Conservation (phyloP, 2,797 vertebrate species). For the Chelidonichthys spinosus region DNA sequence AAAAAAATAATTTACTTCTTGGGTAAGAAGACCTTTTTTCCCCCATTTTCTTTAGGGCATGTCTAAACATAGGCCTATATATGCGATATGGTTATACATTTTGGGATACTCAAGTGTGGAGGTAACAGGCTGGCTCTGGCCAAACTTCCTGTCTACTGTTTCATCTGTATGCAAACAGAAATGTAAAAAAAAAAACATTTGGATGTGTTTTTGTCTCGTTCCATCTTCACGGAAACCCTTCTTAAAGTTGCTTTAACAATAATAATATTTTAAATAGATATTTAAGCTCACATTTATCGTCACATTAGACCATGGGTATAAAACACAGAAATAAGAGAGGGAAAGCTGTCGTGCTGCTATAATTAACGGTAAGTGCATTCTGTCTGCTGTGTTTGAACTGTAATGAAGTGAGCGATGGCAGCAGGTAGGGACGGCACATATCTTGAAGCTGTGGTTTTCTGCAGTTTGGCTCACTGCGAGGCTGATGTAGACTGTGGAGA, state of each 20-base stretch:
- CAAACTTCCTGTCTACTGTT: background rate
- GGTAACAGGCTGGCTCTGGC: background rate
- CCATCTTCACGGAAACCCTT: background rate
- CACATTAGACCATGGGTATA: conserved; percentile 2
- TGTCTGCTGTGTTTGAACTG: conserved; percentile 12
- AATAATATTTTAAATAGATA: background rate
- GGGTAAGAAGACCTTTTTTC: too few relatives aligned
- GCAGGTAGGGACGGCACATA: conserved; percentile 42
- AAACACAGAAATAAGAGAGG: background rate
- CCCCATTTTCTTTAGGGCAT: too few relatives aligned
- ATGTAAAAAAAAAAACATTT: background rate
- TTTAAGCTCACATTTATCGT: conserved; percentile 16
- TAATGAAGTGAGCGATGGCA: conserved; percentile 42
- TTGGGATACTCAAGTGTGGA: too few relatives aligned
- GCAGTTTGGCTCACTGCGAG: conserved; percentile 41
- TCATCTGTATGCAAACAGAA: background rate
- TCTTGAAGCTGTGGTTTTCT: conserved; percentile 37
- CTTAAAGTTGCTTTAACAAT: background rate
- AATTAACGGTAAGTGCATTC: conserved; percentile 24
- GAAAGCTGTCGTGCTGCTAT: conserved; percentile 3
- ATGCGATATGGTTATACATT: too few relatives aligned
- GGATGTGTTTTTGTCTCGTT: background rate
- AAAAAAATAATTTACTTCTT: too few relatives aligned
- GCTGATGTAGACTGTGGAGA: conserved; percentile 41
- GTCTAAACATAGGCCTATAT: too few relatives aligned